Evolutionary conservation across 2,797 vertebrate species (phyloP).

Genomic region (Acropternis orthonyx): DNA sequence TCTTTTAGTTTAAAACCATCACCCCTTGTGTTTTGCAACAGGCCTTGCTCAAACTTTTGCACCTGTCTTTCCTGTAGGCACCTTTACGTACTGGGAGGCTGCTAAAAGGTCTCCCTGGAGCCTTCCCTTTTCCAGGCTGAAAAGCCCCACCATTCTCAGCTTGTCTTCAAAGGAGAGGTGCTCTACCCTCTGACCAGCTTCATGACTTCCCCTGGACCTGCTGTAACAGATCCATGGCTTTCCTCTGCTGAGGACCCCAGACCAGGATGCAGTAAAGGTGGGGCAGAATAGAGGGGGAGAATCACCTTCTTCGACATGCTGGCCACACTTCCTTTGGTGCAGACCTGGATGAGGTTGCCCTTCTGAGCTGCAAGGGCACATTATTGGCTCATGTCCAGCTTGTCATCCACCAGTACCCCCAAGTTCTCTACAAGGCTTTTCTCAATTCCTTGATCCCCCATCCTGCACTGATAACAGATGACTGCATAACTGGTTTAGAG

Average conservation of each 20-base stretch:
- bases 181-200: not conserved
- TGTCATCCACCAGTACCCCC: not conserved
- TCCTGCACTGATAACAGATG: not conserved
- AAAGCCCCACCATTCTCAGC: not conserved
- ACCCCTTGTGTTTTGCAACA: not conserved
- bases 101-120: fast-evolving
- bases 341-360: not conserved
- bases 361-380: fast-evolving
- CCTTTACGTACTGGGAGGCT: not conserved
- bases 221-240: not conserved
- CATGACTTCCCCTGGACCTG: fast-evolving
- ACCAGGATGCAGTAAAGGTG: fast-evolving
- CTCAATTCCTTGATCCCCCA: not conserved
- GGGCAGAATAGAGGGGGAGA: fast-evolving
- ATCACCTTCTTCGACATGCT: not conserved
- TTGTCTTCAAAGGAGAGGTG: not conserved
- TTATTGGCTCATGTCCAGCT: not conserved
- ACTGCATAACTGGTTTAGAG: not conserved
- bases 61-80: not conserved
- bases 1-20: not conserved
- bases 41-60: not conserved
- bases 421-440: not conserved
- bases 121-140: not conserved
- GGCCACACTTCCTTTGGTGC: not conserved
- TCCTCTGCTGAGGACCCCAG: not conserved